These are phyloP conservation scores for Sciurus carolinensis DNA, from an alignment of 2,797 vertebrate genomes.

Conservation along the genomic window DNA sequence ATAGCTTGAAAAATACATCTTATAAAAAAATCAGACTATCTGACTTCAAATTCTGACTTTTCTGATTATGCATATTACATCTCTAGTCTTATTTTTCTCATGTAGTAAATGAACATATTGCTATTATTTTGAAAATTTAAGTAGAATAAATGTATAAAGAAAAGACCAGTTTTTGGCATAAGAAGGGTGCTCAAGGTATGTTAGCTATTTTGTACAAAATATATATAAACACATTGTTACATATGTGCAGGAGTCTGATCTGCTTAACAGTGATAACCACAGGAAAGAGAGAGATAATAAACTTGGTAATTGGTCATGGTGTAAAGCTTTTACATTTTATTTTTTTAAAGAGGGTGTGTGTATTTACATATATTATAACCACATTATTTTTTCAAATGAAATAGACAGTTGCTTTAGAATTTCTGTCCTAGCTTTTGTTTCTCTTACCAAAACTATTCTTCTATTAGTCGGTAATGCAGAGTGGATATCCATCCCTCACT, in stretches of 20 bases:
- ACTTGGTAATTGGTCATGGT: not conserved
- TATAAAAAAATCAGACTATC: not conserved
- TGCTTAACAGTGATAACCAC: not conserved
- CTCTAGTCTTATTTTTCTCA: not conserved
- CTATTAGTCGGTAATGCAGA: not conserved
- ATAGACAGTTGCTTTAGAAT: not conserved
- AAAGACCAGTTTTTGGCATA: not conserved
- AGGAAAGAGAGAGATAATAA: not conserved
- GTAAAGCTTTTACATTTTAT: not conserved
- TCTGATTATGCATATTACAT: not conserved
- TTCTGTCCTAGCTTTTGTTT: not conserved
- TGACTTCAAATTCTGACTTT: not conserved
- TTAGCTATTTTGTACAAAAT: conserved; percentile 11
- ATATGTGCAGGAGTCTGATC: not conserved
- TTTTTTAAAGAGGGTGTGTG: not conserved
- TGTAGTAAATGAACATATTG: not conserved
- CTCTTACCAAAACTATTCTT: not conserved
- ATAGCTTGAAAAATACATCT: not conserved
- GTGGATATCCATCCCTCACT: not conserved
- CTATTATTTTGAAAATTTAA: not conserved
- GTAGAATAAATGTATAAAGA: not conserved
- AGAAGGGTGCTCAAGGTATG: not conserved
- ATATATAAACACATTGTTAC: not conserved
- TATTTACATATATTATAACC: not conserved
- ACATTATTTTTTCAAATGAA: not conserved